phyloP scores from a whole-genome alignment of 2,113 vertebrate genomes.

The Caloenas nicobarica region DNA sequence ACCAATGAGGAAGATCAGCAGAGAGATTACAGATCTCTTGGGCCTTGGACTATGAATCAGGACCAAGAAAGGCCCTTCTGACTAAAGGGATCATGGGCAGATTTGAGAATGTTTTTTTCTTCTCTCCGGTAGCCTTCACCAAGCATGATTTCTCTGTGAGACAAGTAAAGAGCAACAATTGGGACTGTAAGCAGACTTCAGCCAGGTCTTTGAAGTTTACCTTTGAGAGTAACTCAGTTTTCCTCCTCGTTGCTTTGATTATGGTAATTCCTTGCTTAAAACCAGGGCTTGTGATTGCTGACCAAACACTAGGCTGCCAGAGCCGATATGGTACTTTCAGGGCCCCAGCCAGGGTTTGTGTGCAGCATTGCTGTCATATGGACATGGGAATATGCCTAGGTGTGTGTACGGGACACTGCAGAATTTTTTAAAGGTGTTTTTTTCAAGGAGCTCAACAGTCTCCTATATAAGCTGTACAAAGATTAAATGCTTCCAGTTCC shows the following conservation, averaged over 20 bases:
- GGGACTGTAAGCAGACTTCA: neutral
- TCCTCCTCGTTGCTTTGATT: neutral
- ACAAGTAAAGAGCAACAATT: neutral
- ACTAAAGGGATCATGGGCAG: neutral
- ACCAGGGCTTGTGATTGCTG: neutral
- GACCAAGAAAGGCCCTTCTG: neutral
- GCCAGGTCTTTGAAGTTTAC: neutral
- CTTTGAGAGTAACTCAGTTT: neutral
- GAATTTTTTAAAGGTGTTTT: neutral
- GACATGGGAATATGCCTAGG: fast-evolving
- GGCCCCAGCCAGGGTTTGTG: neutral
- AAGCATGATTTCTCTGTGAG: neutral
- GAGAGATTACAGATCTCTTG: neutral
- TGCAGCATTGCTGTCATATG: fast-evolving
- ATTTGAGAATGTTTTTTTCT: neutral
- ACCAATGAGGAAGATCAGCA: neutral
- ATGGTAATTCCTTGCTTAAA: neutral
- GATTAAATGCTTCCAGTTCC: neutral
- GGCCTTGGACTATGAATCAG: neutral
- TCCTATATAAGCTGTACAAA: neutral
- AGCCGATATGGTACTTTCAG: neutral
- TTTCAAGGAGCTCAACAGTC: neutral
- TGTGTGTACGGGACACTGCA: fast-evolving
- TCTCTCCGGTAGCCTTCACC: neutral
- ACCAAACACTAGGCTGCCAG: neutral